Conservation (phyloP, 30 jellyfish, hydroid and myxozoan genomes). For the Chironex yamaguchii region DNA sequence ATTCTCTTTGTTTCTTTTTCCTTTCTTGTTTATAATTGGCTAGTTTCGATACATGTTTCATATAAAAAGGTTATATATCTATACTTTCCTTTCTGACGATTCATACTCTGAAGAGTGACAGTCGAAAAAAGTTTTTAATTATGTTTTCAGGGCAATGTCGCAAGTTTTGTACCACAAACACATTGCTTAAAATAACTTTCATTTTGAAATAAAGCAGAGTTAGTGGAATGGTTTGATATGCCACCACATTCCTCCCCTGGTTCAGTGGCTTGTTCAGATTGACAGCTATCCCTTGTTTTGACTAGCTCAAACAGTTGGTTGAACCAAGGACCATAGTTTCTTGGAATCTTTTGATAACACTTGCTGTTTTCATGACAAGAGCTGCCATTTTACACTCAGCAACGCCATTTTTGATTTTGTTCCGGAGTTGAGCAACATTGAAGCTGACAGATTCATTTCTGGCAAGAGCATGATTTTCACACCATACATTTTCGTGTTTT, state of each 20-base stretch:
- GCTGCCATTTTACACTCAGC: conserved; percentile 73
- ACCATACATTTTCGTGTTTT: conserved; percentile 51
- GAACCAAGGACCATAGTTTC: conserved; percentile 73
- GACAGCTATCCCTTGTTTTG: conserved; percentile 67
- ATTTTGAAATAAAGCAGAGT: too few species aligned
- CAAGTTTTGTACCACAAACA: too few species aligned
- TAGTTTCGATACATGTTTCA: too few species aligned
- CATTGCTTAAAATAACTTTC: too few species aligned
- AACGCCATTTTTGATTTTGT: conserved; percentile 48
- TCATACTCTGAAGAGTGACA: too few species aligned
- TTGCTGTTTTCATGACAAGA: conserved; percentile 62
- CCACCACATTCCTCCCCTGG: conserved; percentile 54
- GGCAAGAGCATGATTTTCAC: conserved; percentile 15
- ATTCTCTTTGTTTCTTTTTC: too few species aligned
- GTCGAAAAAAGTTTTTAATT: too few species aligned
- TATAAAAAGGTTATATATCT: too few species aligned
- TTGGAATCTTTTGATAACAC: conserved; percentile 60
- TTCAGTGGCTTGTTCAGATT: conserved; percentile 73
- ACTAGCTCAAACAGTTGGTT: conserved; percentile 59
- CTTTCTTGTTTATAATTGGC: too few species aligned
- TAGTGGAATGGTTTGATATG: conserved; percentile 23
- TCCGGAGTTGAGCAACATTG: conserved; percentile 61
- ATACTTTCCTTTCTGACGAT: too few species aligned
- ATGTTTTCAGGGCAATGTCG: too few species aligned
- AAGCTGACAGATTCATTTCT: conserved; percentile 61